phyloP scores from a whole-genome alignment of 1,140 invertebrate species.

The Tetragnatha versicolor region DNA sequence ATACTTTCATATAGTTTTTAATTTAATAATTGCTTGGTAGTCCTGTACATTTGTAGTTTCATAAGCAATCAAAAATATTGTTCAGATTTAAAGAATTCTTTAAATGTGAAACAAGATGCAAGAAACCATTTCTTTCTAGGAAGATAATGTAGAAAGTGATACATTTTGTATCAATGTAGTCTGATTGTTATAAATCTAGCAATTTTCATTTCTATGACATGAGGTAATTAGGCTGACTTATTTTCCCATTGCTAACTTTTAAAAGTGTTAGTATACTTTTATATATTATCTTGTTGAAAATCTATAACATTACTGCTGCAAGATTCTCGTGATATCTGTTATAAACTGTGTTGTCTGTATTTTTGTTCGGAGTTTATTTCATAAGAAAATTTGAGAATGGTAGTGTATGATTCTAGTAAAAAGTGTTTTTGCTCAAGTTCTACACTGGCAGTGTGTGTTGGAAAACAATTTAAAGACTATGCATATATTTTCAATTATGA shows the following conservation, averaged over 20 bases:
- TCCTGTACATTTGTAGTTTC: slow-evolving; percentile 19
- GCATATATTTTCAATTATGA: neutral
- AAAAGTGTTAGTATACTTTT: slow-evolving; percentile 46
- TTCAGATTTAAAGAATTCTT: slow-evolving; percentile 28
- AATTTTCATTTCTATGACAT: slow-evolving; percentile 29
- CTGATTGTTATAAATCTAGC: slow-evolving; percentile 42
- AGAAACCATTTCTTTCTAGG: slow-evolving; percentile 28
- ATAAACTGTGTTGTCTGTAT: slow-evolving; percentile 30
- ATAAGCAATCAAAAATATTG: slow-evolving; percentile 27
- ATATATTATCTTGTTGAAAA: slow-evolving; percentile 44
- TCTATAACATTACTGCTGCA: slow-evolving; percentile 23
- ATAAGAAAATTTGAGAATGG: slow-evolving; percentile 11
- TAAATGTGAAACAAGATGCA: slow-evolving; percentile 30
- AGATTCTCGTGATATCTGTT: slow-evolving; percentile 37
- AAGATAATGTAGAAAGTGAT: slow-evolving; percentile 40
- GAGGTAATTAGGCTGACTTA: slow-evolving; percentile 36
- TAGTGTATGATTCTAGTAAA: slow-evolving; percentile 20
- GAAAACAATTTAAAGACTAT: neutral
- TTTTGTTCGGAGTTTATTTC: slow-evolving; percentile 6
- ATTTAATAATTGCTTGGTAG: slow-evolving; percentile 37
- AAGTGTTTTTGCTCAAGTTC: slow-evolving; percentile 43
- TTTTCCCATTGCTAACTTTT: slow-evolving; percentile 31
- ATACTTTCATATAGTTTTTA: slow-evolving; percentile 32
- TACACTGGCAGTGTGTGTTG: slow-evolving; percentile 38
- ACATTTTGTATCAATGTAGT: slow-evolving; percentile 41